Evolutionary conservation across 2,113 vertebrate species (phyloP).

Genomic region (Caloenas nicobarica): DNA sequence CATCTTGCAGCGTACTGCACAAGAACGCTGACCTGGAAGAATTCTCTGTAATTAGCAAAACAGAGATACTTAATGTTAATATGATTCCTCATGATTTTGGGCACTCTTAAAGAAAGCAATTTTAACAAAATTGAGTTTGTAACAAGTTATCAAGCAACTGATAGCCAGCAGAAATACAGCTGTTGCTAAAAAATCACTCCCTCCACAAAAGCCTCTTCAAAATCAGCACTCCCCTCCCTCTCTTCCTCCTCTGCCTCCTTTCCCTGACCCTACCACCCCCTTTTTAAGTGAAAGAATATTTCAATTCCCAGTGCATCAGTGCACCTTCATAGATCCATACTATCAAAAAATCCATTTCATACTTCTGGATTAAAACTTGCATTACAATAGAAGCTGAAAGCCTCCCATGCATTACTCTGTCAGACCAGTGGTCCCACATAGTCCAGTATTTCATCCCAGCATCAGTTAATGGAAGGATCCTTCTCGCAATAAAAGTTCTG

Average conservation of each 20-base stretch:
- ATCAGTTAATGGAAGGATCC: background rate
- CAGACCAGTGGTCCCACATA: background rate
- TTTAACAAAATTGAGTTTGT: background rate
- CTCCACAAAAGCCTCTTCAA: background rate
- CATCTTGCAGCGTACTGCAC: background rate
- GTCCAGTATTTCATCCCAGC: background rate
- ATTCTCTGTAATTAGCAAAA: background rate
- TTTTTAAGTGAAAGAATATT: background rate
- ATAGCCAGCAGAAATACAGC: background rate
- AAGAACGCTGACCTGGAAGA: background rate
- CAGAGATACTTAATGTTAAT: background rate
- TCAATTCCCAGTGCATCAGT: background rate
- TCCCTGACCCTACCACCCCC: background rate
- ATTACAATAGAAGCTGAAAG: background rate
- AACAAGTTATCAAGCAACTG: background rate
- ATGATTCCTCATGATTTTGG: background rate
- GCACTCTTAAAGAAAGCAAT: background rate
- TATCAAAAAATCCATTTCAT: background rate
- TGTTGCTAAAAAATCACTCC: background rate
- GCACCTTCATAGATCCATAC: background rate
- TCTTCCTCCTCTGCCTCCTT: background rate
- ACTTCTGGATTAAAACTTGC: background rate
- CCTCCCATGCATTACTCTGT: background rate
- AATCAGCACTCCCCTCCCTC: background rate
- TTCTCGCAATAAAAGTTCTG: background rate